phyloP scores from a whole-genome alignment of 1,140 invertebrate species.

The Drosophila fuyamai region DNA sequence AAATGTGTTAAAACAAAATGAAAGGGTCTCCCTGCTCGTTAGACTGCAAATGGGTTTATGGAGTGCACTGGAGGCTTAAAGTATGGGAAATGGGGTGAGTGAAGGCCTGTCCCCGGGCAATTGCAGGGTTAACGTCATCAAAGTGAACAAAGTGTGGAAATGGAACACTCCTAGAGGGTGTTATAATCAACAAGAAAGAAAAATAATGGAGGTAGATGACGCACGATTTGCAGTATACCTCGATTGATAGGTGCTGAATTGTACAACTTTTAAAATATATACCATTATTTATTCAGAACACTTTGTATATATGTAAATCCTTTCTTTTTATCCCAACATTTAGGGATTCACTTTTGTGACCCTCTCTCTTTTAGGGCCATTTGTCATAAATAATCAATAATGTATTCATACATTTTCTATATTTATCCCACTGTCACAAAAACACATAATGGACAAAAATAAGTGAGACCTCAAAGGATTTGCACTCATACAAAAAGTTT shows the following conservation, averaged over 20 bases:
- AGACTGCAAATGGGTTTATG: constrained; percentile 26
- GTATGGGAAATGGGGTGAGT: constrained; percentile 7
- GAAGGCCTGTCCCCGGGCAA: constrained; percentile 10
- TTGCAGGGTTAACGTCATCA: constrained; percentile 30
- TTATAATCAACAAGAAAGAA: neutral
- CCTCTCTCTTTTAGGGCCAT: too few relatives aligned
- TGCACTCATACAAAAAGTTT: constrained; percentile 18
- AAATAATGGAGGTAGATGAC: neutral
- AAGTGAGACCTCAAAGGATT: constrained; percentile 26
- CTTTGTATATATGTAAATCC: neutral
- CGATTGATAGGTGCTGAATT: neutral
- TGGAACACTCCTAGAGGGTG: constrained; percentile 22
- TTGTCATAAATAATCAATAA: too few relatives aligned
- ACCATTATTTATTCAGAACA: neutral
- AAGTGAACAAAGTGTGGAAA: constrained; percentile 32
- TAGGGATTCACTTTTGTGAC: neutral
- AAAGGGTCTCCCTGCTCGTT: constrained; percentile 43
- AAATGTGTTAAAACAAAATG: constrained; percentile 60
- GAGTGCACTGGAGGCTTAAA: neutral
- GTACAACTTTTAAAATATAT: neutral
- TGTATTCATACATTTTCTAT: neutral
- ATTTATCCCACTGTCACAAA: constrained; percentile 11
- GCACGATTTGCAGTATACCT: neutral
- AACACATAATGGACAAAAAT: constrained; percentile 8
- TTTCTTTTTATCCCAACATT: neutral